Conservation (phyloP, 2,888 invertebrate genomes). For the Sarcophaga carnaria region DNA sequence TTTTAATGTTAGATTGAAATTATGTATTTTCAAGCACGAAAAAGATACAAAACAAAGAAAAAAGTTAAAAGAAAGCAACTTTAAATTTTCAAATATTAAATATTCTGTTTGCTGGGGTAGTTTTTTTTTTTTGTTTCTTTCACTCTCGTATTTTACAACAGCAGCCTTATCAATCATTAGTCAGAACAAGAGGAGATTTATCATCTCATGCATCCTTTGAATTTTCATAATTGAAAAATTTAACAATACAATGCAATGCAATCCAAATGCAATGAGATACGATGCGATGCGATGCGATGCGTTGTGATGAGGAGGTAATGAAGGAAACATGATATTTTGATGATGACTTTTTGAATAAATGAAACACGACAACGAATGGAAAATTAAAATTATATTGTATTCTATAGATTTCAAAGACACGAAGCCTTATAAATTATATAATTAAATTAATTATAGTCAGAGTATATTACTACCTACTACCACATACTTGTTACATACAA, state of each 20-base stretch:
- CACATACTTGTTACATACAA: too few relatives aligned
- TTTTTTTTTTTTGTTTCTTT: conserved; percentile 18
- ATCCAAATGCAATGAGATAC: conserved; percentile 6
- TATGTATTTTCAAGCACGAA: neutral
- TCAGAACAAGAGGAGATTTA: conserved; percentile 44
- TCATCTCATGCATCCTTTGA: conserved; percentile 61
- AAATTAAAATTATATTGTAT: conserved; percentile 27
- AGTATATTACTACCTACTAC: neutral
- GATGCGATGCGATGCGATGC: neutral
- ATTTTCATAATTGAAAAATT: conserved; percentile 58
- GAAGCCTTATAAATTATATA: conserved; percentile 29
- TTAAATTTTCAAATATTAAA: neutral
- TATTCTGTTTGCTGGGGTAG: neutral
- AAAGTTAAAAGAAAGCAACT: neutral
- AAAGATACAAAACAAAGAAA: neutral
- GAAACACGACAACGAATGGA: conserved; percentile 10
- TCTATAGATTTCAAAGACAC: conserved; percentile 3
- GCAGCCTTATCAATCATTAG: conserved; percentile 57
- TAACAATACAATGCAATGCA: conserved; percentile 35
- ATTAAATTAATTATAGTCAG: neutral
- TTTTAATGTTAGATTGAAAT: too few relatives aligned
- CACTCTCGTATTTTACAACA: conserved; percentile 10
- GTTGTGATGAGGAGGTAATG: neutral
- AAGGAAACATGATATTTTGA: conserved; percentile 48
- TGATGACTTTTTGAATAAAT: conserved; percentile 22